Base-by-base conservation (phyloP, 35 echinoderm and acorn worm genomes). In the Ophiothrix spiculata region DNA sequence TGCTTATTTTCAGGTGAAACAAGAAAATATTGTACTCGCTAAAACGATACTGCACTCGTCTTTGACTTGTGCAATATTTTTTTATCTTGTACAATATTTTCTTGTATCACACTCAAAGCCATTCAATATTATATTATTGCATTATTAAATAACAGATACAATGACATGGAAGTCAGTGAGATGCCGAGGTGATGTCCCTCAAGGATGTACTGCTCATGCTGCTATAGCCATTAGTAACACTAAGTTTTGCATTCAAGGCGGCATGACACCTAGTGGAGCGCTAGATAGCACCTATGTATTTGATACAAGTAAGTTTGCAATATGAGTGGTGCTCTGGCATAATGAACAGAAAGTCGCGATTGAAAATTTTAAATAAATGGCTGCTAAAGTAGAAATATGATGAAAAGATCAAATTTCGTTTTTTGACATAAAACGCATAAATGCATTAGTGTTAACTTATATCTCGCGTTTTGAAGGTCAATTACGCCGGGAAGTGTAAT, bases 301-400 rank as follows among this genome's bases (percentile, higher is more conserved):
- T 64, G 80, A 99, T 91, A 99, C 92, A 88, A 85, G 96, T 99
- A 76, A 81, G 84, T 91, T 77, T 14, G n/a, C 32, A n/a, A n/a
- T n/a, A n/a, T n/a, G n/a, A n/a, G n/a, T n/a, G n/a, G n/a, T n/a
- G n/a, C n/a, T n/a, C n/a, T n/a, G n/a, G n/a, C n/a, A n/a, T n/a
- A n/a, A n/a, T n/a, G n/a, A n/a, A n/a, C n/a, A n/a, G n/a, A n/a
- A n/a, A n/a, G 37, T 37, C 28, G 1, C 8, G 45, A 54, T 54
- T 8, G 8, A 11, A 54, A 11, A 54, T 54, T 54, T 11, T 21
- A 54, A 54, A 21, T 54, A 54, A 21, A 11, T 21, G 21, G 8
- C 8, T 8, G 21, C 45, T 54, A 21, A 54, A 54, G 8, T 8
- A 21, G 45, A 11, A 21, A 54, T 21, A 11, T 54, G 45, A 11